A percentile compares a stretch with the other conserved stretches of the same genome.
Conservation (phyloP, 2,888 invertebrate genomes). For the Phania funesta region DNA sequence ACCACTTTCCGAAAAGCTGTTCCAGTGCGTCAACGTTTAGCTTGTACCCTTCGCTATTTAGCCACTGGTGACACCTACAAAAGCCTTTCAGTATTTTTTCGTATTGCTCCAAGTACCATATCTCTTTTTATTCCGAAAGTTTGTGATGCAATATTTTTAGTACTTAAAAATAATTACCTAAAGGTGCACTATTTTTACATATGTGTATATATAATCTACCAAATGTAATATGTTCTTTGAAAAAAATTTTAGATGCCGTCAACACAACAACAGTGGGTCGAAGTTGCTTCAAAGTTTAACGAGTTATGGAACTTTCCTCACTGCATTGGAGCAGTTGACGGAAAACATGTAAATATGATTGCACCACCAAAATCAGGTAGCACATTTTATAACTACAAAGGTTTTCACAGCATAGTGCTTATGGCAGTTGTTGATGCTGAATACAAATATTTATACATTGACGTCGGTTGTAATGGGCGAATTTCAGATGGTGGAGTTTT, state of each 20-base stretch:
- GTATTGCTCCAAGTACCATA: too few species aligned
- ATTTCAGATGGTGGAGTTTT: conserved; percentile 37
- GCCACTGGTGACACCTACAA: conserved; percentile 12
- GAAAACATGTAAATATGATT: too few species aligned
- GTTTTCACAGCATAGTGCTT: conserved; percentile 28
- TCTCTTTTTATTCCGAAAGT: too few species aligned
- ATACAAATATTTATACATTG: conserved; percentile 30
- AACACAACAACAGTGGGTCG: too few species aligned
- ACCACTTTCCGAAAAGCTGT: conserved; percentile 6
- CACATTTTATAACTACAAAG: conserved; percentile 34
- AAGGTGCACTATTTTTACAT: conserved; percentile 14
- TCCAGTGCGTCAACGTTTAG: neutral
- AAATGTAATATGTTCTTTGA: too few species aligned
- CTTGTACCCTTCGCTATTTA: conserved; percentile 4
- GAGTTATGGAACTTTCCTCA: too few species aligned
- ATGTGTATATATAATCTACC: neutral
- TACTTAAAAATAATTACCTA: conserved; percentile 21
- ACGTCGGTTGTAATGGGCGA: conserved; percentile 25
- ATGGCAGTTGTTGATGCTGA: conserved; percentile 30
- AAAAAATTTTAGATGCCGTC: neutral
- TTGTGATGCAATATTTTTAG: too few species aligned
- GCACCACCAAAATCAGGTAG: conserved; percentile 27
- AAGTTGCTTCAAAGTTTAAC: too few species aligned
- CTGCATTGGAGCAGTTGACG: too few species aligned
- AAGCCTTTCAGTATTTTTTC: conserved; percentile 14